Base-by-base conservation (phyloP, 2,113 vertebrate genomes). In the Cichladusa arquata region DNA sequence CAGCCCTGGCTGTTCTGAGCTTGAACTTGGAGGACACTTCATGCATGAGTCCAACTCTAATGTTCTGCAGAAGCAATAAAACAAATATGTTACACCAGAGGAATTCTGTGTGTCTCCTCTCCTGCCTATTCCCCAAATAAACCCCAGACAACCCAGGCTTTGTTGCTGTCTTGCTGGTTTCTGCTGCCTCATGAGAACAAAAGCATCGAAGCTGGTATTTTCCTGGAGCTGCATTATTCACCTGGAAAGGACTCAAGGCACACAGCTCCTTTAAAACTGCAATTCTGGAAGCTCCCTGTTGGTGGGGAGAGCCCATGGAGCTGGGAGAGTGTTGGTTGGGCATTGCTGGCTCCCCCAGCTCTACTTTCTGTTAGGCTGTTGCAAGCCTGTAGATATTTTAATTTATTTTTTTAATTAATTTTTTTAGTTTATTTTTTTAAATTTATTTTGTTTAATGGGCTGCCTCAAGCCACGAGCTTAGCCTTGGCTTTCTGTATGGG, bases 11-110 rank as follows among this genome's bases (percentile, higher is more conserved):
- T 58, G 38, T 28, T 66, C 48, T 64, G 10, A 34, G 23, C 48
- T 11, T 51, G n/a, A 19, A 5, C 64, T 77, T 56, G 44, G 22
- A 51, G 77, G n/a, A 47, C 24, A 6, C 40, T 48, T 67, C 25
- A 8, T 24, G 54, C 0, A 0, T 62, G 82, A 92, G n/a, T 67
- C 65, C 3, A 0, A 11, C 51, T 81, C 42, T 26, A 16, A 44
- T 3, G 42, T 60, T 38, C 90, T 62, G 51, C 51, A 77, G 50
- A n/a, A 81, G 38, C 79, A 77, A n/a, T 29, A 54, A 72, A 70
- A 23, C 29, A 42, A 42, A 64, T 29, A 15, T 20, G 45, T 64
- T 16, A 26, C 2, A 0, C 45, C 44, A 48, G 19, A 69, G 58
- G 58, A 70, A 42, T 64, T 50, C 33, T 28, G 0, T 1, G 1